Evolutionary conservation across 2,797 vertebrate genomes (phyloP).

Genomic region (Poecilia velifera): DNA sequence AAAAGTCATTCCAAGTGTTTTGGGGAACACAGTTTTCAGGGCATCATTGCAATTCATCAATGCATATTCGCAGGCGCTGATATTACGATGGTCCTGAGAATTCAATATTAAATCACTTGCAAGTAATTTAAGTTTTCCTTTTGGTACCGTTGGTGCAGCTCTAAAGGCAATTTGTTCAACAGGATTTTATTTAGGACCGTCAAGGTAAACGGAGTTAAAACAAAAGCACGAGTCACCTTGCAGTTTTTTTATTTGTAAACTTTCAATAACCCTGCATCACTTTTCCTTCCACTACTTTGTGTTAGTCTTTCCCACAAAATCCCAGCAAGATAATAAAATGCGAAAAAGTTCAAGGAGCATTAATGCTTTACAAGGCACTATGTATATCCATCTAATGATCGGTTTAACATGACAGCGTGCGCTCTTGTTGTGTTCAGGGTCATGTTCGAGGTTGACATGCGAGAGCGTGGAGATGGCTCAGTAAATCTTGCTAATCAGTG

Average conservation of each 20-base stretch:
- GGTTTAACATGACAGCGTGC: neutral
- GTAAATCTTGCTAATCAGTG: slow-evolving; percentile 91
- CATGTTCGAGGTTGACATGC: slow-evolving; percentile 98
- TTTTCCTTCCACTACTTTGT: neutral
- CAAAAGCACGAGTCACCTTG: neutral
- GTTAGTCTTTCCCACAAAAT: neutral
- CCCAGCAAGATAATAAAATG: neutral
- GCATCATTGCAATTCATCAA: neutral
- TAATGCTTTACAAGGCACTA: neutral
- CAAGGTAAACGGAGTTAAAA: neutral
- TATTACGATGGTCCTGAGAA: neutral
- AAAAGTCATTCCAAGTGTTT: neutral
- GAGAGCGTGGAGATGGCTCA: slow-evolving; percentile 89
- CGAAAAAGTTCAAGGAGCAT: neutral
- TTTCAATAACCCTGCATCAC: neutral
- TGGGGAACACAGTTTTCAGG: neutral
- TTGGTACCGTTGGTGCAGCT: neutral
- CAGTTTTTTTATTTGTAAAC: neutral
- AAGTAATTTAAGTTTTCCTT: neutral
- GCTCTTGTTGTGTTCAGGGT: slow-evolving; percentile 80
- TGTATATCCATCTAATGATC: neutral
- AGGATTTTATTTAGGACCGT: neutral
- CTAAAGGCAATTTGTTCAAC: neutral
- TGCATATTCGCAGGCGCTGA: neutral
- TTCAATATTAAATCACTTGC: neutral